Base-by-base conservation (phyloP, 1,140 invertebrate genomes). In the Triops longicaudatus region DNA sequence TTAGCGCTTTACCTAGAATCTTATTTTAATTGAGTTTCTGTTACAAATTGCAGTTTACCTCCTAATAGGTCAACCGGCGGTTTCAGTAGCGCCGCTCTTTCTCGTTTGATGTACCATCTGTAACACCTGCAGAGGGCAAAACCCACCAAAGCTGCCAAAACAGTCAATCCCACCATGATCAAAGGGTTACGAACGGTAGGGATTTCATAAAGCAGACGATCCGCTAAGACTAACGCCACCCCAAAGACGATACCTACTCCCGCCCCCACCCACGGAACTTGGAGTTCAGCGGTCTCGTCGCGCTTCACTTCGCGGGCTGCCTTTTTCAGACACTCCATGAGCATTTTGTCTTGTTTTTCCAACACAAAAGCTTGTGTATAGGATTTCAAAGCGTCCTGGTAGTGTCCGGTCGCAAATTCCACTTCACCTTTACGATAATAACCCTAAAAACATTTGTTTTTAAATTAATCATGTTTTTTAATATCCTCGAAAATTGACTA, bases 401-500 rank as follows among this genome's bases (percentile, higher is more conserved):
- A 91, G 76, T 90, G 86, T 73, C 87, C 88, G 79, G 90, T 90
- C 22, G 89, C 88, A 81, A 87, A 89, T 84, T 93, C 90, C 12
- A 93, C 89, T 85, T 94, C 92, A 63, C 88, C 92, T 83, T 91
- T 90, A 75, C 92, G 86, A 84, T 90, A 93, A 84, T 92, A 93
- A 22, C 92, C 92, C 91, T 93, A 81, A 72, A 81, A 42, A 73
- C 6, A 75, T n/a, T n/a, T n/a, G n/a, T n/a, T n/a, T n/a, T n/a
- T n/a, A n/a, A n/a, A n/a, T n/a, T n/a, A n/a, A n/a, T n/a, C n/a
- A n/a, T n/a, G n/a, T n/a, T n/a, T n/a, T n/a, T n/a, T n/a, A n/a
- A n/a, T n/a, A n/a, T n/a, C n/a, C n/a, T n/a, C n/a, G n/a, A n/a
- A n/a, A n/a, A n/a, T n/a, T n/a, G n/a, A n/a, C n/a, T n/a, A n/a